Percentiles rank a stretch among this genome's conserved stretches.
Evolutionary conservation across 2,888 invertebrate species (phyloP).

Genomic region (Steinernema carpocapsae): DNA sequence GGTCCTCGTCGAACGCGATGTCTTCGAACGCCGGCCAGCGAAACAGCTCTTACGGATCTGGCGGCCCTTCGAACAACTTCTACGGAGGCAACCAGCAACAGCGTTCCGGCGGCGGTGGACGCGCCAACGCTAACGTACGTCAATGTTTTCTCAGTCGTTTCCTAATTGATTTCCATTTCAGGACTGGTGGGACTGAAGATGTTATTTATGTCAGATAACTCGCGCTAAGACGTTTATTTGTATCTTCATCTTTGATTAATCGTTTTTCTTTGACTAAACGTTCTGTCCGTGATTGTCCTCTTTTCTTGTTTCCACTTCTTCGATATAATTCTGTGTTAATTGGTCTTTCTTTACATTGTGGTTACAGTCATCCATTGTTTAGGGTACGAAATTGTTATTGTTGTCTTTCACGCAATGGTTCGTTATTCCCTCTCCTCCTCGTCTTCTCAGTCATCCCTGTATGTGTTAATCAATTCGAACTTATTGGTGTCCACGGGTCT

Average conservation of each 20-base stretch:
- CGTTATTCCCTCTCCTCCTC: background rate
- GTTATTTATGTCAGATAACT: background rate
- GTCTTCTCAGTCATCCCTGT: no score
- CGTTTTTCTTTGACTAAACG: slow-evolving; percentile 3
- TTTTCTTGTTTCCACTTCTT: background rate
- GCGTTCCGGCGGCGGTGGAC: background rate
- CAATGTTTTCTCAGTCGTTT: no score
- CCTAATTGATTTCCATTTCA: background rate
- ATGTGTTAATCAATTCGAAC: background rate
- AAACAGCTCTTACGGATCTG: background rate
- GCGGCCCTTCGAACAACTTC: slow-evolving; percentile 25
- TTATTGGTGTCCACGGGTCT: slow-evolving; percentile 31
- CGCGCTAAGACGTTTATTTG: slow-evolving; percentile 5
- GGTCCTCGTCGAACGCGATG: slow-evolving; percentile 32
- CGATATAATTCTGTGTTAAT: background rate
- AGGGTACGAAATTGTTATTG: slow-evolving; percentile 29
- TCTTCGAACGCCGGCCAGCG: background rate
- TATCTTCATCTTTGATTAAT: background rate
- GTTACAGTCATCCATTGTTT: slow-evolving; percentile 25
- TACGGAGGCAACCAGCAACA: slow-evolving; percentile 16
- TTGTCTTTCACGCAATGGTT: slow-evolving; percentile 15
- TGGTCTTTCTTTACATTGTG: background rate
- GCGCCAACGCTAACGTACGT: background rate
- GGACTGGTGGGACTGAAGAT: slow-evolving; percentile 29
- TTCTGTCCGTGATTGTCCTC: background rate